Conservation (phyloP, 2,113 vertebrate species). For the Meles meles region DNA sequence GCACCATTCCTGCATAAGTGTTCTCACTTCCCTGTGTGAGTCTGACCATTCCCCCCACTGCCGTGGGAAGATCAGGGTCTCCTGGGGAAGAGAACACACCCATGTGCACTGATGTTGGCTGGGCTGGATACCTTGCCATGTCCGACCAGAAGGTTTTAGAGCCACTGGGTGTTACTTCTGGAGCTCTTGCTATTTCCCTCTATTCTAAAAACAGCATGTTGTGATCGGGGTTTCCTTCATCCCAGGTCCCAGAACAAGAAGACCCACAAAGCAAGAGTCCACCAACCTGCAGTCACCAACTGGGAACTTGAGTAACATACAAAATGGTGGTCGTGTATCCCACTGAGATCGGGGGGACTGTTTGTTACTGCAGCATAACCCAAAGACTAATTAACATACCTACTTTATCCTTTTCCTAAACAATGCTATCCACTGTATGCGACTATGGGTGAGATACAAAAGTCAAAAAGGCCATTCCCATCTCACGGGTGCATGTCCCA, state of each 20-base stretch:
- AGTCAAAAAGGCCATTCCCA: not conserved
- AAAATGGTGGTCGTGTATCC: not conserved
- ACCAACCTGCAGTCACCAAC: not conserved
- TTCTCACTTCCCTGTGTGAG: not conserved
- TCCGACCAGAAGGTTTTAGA: not conserved
- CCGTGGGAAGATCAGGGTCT: not conserved
- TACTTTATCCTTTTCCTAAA: not conserved
- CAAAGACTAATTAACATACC: not conserved
- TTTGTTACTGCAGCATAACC: not conserved
- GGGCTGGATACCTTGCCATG: not conserved
- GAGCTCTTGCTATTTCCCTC: not conserved
- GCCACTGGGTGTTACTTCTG: not conserved
- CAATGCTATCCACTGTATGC: not conserved
- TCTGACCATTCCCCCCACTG: not conserved
- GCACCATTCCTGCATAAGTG: not conserved
- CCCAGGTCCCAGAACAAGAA: not conserved
- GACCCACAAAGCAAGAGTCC: not conserved
- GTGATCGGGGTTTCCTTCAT: not conserved
- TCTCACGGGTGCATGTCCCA: fast-evolving
- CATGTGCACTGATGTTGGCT: not conserved
- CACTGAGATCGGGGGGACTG: fast-evolving
- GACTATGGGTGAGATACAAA: not conserved
- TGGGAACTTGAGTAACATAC: not conserved
- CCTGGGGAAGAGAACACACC: not conserved
- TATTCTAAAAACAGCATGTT: not conserved